Conservation (phyloP, 2,113 vertebrate genomes). For the Pelvicachromis taeniatus region DNA sequence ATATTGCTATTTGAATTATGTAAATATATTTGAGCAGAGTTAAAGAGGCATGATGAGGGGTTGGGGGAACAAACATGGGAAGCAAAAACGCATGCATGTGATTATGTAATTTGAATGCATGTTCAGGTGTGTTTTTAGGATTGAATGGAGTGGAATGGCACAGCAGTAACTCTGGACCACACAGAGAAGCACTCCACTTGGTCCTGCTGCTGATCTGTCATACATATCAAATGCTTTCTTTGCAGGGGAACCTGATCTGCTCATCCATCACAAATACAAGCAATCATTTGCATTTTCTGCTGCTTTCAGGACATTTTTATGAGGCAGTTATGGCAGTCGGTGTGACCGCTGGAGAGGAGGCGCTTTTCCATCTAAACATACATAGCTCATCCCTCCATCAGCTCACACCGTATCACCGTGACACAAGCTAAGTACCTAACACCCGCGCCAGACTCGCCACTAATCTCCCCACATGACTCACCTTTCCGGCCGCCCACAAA, state of each 20-base stretch:
- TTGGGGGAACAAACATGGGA: no score
- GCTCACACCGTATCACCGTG: background rate
- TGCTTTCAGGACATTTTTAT: background rate
- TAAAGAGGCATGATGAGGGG: accelerated
- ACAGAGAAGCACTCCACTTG: background rate
- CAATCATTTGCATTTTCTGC: background rate
- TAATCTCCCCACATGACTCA: slow-evolving; percentile 28
- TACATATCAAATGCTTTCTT: background rate
- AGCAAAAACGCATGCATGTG: background rate
- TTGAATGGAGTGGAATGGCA: background rate
- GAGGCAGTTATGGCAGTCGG: background rate
- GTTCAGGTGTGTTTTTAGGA: background rate
- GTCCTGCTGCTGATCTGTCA: background rate
- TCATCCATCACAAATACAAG: background rate
- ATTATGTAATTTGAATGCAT: background rate
- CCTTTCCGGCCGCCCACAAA: background rate
- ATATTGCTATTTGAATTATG: accelerated
- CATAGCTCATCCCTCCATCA: slow-evolving; percentile 8
- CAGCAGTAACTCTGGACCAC: background rate
- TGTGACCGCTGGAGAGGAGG: background rate
- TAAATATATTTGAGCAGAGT: background rate
- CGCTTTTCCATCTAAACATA: background rate
- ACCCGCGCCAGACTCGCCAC: slow-evolving; percentile 10
- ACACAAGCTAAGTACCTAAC: background rate
- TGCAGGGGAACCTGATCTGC: background rate